A percentile compares a stretch with the other conserved stretches of the same genome.
phyloP scores from a whole-genome alignment of 2,888 invertebrate genomes.

The Apocheima hispidaria region DNA sequence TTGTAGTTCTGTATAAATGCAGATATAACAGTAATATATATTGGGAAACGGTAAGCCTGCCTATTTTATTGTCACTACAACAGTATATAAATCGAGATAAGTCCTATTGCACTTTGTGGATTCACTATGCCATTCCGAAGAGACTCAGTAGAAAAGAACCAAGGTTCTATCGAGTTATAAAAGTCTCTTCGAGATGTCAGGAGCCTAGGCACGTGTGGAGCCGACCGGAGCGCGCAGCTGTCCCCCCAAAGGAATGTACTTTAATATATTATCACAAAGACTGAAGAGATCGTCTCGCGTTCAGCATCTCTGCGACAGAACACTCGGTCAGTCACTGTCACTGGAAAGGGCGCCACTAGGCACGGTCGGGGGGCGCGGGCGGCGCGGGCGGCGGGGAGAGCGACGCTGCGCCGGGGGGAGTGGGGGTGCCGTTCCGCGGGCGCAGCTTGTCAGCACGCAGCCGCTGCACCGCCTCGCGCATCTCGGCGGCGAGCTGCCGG shows the following conservation, averaged over 20 bases:
- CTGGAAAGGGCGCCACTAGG: slow-evolving; percentile 49
- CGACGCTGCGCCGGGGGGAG: slow-evolving; percentile 63
- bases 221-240: slow-evolving; percentile 41
- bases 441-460: slow-evolving; percentile 80
- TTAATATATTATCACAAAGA: slow-evolving; percentile 80
- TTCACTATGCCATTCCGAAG: slow-evolving; percentile 28
- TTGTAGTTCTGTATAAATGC: slow-evolving; percentile 31
- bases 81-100: slow-evolving; percentile 59
- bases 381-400: slow-evolving; percentile 57
- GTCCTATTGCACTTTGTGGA: slow-evolving; percentile 55
- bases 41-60: slow-evolving; percentile 45
- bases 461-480: slow-evolving; percentile 81
- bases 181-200: slow-evolving; percentile 8
- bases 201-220: slow-evolving; percentile 19
- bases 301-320: slow-evolving; percentile 27
- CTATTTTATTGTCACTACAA: slow-evolving; percentile 73
- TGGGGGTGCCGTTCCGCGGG: slow-evolving; percentile 72
- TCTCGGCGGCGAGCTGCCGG: slow-evolving; percentile 77
- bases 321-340: slow-evolving; percentile 42
- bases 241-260: slow-evolving; percentile 77
- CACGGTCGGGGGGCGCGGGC: slow-evolving; percentile 64
- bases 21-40: slow-evolving; percentile 32
- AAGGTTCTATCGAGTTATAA: background rate
- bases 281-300: slow-evolving; percentile 66
- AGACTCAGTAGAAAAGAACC: slow-evolving; percentile 22